Conservation (phyloP, 2,113 vertebrate species). For the Phainopepla nitens region DNA sequence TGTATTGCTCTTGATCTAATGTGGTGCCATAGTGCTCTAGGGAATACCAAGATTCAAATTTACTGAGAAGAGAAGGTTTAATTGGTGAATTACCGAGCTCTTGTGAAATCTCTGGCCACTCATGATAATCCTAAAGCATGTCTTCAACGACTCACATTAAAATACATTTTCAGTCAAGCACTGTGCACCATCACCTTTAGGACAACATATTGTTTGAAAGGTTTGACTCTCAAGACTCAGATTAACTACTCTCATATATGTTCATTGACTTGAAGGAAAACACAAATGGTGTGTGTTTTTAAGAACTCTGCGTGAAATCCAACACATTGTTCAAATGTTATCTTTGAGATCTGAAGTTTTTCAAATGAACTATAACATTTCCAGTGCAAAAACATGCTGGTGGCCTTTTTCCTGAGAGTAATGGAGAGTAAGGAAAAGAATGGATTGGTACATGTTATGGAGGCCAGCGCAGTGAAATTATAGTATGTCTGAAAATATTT, state of each 20-base stretch:
- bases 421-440: neutral
- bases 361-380: neutral
- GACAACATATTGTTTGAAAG: neutral
- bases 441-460: neutral
- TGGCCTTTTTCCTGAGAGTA: neutral
- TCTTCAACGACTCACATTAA: neutral
- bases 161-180: neutral
- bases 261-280: neutral
- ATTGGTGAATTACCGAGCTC: neutral
- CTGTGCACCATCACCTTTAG: neutral
- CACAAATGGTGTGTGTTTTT: neutral
- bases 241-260: neutral
- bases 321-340: neutral
- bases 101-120: neutral
- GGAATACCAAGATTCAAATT: neutral
- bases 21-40: neutral
- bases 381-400: neutral
- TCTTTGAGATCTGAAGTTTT: neutral
- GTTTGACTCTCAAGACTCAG: neutral
- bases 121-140: rapidly evolving
- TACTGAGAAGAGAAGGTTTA: neutral
- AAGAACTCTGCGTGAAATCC: neutral
- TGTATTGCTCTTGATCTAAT: neutral
- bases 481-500: neutral
- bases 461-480: rapidly evolving